Conservation (phyloP, 2,113 vertebrate genomes). For the Petrocephalus microphthalmus region DNA sequence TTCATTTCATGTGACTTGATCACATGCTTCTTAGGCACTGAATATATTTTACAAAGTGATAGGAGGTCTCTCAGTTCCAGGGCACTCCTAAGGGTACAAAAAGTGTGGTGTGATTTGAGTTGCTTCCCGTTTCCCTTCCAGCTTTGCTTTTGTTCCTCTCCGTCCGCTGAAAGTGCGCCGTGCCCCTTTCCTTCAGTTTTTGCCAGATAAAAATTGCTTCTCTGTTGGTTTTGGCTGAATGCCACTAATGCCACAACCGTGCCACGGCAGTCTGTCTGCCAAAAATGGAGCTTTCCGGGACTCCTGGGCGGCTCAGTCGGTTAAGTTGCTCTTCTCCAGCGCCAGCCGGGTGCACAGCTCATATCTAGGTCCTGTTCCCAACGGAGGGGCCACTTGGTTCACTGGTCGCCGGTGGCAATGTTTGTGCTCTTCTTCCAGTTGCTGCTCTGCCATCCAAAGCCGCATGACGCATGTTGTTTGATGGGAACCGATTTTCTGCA, state of each 20-base stretch:
- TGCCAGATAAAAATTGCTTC: slow-evolving; percentile 37
- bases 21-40: background rate
- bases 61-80: background rate
- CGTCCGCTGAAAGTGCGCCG: background rate
- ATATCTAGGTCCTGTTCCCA: background rate
- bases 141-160: background rate
- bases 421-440: background rate
- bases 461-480: background rate
- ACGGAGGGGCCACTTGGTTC: background rate
- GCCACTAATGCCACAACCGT: background rate
- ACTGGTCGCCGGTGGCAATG: background rate
- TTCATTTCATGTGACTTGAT: background rate
- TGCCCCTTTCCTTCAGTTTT: slow-evolving; percentile 37
- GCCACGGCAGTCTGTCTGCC: background rate
- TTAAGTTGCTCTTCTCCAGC: slow-evolving; percentile 1
- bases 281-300: background rate
- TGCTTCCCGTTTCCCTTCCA: background rate
- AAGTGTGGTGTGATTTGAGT: background rate
- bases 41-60: background rate
- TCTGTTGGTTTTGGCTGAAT: background rate
- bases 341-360: background rate
- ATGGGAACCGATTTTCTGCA: slow-evolving; percentile 38
- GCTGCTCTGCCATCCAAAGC: background rate
- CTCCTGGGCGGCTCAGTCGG: background rate
- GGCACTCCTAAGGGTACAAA: background rate